phyloP scores from a whole-genome alignment of 1,140 invertebrate genomes.

The Popillia japonica region DNA sequence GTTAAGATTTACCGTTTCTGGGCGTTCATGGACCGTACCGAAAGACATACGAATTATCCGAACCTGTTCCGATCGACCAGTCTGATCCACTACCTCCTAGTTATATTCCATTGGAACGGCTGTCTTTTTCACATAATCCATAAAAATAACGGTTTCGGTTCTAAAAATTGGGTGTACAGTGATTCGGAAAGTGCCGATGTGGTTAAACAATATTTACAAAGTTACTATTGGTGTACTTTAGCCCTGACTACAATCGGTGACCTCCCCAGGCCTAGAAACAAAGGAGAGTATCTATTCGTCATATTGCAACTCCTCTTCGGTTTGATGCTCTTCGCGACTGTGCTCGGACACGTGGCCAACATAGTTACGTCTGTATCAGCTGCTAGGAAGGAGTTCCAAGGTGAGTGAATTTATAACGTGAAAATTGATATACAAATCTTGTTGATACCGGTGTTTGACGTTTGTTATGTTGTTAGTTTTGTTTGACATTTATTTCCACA shows the following conservation, averaged over 20 bases:
- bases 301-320: constrained; percentile 90
- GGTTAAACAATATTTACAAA: constrained; percentile 94
- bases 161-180: constrained; percentile 89
- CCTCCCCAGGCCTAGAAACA: constrained; percentile 81
- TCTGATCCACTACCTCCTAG: constrained; percentile 94
- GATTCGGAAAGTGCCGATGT: constrained; percentile 85
- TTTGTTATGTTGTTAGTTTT: neutral
- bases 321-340: constrained; percentile 89
- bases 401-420: constrained; percentile 66
- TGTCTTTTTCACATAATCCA: constrained; percentile 96
- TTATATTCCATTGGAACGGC: constrained; percentile 99
- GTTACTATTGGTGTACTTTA: constrained; percentile 97
- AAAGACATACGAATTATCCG: constrained; percentile 98
- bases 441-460: neutral
- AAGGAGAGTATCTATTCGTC: constrained; percentile 90
- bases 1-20: constrained; percentile 99
- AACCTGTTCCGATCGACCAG: constrained; percentile 95
- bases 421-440: neutral
- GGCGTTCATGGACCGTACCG: constrained; percentile 98
- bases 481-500: neutral
- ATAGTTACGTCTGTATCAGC: constrained; percentile 95
- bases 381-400: constrained; percentile 94
- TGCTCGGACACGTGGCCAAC: constrained; percentile 93
- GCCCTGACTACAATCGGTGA: constrained; percentile 92
- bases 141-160: constrained; percentile 93